Conservation (phyloP, 2,797 vertebrate genomes). For the Prunella strophiata region DNA sequence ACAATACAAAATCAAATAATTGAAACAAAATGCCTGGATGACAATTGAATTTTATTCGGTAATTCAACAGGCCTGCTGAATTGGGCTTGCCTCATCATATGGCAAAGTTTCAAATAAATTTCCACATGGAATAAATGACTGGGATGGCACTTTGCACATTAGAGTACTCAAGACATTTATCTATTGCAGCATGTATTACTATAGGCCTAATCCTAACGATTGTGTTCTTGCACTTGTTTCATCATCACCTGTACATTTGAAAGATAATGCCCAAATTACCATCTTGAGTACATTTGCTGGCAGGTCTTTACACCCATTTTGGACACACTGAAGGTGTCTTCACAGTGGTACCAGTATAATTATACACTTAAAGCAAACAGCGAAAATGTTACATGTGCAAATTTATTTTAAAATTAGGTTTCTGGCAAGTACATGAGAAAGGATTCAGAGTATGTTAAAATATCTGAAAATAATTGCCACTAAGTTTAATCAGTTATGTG, state of each 20-base stretch:
- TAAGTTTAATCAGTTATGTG: conserved; percentile 44
- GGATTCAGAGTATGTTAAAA: neutral
- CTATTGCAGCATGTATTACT: neutral
- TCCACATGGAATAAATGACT: neutral
- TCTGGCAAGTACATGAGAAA: conserved; percentile 10
- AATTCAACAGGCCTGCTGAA: neutral
- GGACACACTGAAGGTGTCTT: neutral
- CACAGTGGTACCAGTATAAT: neutral
- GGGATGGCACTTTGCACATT: rapidly evolving
- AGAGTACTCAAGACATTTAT: neutral
- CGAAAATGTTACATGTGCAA: neutral
- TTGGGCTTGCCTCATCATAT: neutral
- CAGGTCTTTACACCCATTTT: neutral
- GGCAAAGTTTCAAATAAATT: conserved; percentile 22
- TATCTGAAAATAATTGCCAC: conserved; percentile 35
- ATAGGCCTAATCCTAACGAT: neutral
- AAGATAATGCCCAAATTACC: neutral
- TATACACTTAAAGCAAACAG: neutral
- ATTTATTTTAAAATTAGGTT: conserved; percentile 42
- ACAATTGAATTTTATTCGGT: neutral
- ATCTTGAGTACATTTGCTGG: neutral
- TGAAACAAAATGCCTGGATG: neutral
- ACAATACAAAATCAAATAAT: conserved; percentile 13
- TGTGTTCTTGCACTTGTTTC: neutral
- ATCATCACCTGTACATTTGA: neutral